These are phyloP conservation scores for Probosciger aterrimus DNA, from an alignment of 2,113 vertebrate genomes.

Conservation along the genomic window DNA sequence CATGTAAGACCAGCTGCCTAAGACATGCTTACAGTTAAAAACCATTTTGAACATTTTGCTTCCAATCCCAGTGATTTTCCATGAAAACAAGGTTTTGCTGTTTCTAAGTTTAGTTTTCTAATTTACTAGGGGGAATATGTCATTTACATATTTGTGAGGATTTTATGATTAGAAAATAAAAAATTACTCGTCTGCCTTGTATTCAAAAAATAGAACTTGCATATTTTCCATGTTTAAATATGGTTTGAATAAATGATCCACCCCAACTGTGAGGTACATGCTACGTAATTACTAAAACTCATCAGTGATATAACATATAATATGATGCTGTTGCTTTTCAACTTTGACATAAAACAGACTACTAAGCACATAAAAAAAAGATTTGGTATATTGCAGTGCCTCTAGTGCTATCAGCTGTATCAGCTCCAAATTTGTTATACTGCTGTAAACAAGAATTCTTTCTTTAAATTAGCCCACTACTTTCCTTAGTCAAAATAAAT, in stretches of 20 bases:
- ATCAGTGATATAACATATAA: background rate
- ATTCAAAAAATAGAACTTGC: background rate
- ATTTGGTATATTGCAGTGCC: background rate
- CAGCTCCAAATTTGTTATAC: background rate
- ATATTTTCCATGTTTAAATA: background rate
- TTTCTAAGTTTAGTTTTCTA: background rate
- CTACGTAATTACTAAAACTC: background rate
- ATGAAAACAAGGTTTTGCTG: background rate
- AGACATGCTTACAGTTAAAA: background rate
- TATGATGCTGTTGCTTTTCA: background rate
- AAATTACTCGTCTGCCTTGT: background rate
- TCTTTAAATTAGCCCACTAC: background rate
- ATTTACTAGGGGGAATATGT: background rate
- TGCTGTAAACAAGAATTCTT: background rate
- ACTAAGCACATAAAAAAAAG: background rate
- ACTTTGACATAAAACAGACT: background rate
- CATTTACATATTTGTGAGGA: background rate
- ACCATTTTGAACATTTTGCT: background rate
- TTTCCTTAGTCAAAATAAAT: background rate
- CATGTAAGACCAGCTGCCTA: background rate
- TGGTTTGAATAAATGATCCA: background rate
- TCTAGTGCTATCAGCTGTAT: background rate
- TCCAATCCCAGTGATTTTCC: background rate
- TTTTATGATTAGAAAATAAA: background rate
- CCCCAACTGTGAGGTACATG: background rate